Conservation (phyloP, 2,797 vertebrate species). For the Lagorchestes hirsutus region DNA sequence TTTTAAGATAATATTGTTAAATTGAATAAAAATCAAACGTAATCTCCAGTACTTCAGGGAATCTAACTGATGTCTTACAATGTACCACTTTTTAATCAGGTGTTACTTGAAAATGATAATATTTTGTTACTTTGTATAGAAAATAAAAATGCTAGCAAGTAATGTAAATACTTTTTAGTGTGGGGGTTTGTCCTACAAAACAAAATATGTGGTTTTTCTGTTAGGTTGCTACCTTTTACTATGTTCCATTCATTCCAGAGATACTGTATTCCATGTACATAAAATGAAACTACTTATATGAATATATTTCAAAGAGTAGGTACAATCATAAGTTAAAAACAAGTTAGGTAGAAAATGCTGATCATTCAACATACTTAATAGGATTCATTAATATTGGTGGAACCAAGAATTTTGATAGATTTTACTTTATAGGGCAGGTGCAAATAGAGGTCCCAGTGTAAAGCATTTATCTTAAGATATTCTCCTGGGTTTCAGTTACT, state of each 20-base stretch:
- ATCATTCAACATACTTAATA: neutral
- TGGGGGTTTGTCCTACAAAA: neutral
- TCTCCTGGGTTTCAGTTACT: neutral
- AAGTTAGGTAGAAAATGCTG: neutral
- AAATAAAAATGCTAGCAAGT: neutral
- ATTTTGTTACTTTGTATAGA: neutral
- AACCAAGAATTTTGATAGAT: neutral
- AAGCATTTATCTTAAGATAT: neutral
- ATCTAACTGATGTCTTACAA: neutral
- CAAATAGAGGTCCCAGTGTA: neutral
- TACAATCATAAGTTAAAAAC: neutral
- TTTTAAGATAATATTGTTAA: neutral
- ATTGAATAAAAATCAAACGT: neutral
- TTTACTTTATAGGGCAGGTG: neutral
- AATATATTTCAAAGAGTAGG: neutral
- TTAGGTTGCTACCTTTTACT: neutral
- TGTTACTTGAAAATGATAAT: neutral
- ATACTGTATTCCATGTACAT: neutral
- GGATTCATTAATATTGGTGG: neutral
- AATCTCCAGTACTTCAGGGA: neutral
- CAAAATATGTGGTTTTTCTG: neutral
- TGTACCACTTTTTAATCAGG: neutral
- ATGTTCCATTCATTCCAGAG: neutral
- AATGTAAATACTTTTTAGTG: neutral
- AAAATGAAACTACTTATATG: neutral